phyloP scores from a whole-genome alignment of 1,140 invertebrate species.

The Caenorhabditis remanei region DNA sequence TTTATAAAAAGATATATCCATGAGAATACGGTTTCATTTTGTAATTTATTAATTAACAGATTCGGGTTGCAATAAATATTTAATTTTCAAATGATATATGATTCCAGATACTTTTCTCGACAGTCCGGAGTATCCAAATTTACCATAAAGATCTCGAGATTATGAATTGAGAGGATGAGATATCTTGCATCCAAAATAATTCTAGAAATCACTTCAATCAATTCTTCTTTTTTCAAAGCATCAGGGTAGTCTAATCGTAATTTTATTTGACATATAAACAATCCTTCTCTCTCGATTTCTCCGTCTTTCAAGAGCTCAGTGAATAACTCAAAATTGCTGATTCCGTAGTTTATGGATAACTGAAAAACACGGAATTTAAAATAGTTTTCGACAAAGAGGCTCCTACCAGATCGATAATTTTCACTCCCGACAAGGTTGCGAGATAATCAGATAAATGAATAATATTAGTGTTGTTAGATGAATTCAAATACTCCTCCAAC shows the following conservation, averaged over 20 bases:
- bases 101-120: not conserved
- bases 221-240: not conserved
- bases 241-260: not conserved
- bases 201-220: not conserved
- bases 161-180: not conserved
- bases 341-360: no score
- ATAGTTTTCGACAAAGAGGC: not conserved
- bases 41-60: not conserved
- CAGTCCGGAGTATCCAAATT: not conserved
- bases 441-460: not conserved
- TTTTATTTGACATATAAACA: not conserved
- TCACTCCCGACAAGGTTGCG: not conserved
- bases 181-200: not conserved
- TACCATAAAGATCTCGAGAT: not conserved
- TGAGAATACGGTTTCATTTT: constrained; percentile 49
- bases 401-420: not conserved
- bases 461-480: not conserved
- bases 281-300: not conserved
- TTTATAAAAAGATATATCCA: constrained; percentile 77
- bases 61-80: not conserved
- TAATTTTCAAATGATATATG: not conserved
- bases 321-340: not conserved
- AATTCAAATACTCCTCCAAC: not conserved
- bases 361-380: not conserved
- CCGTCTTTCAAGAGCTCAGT: no score